Evolutionary conservation across 2,113 vertebrate genomes (phyloP), one percentile per base, ranked within the genome.

Genomic region (Prunella fulvescens): DNA sequence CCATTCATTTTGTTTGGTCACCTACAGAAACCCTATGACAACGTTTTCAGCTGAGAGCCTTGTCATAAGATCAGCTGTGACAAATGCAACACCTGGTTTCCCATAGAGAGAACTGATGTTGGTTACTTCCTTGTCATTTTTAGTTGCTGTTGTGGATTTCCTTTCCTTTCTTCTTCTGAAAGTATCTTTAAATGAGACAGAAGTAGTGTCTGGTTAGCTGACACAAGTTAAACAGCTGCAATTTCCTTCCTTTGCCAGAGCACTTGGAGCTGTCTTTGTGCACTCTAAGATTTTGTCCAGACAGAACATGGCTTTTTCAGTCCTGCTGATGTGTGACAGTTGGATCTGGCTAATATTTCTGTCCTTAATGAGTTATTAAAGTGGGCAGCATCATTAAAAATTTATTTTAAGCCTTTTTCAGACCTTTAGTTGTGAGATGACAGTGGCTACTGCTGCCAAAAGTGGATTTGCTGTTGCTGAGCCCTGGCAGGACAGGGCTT

Each of bases 401-500:
- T 39, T 66, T 70, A 62, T 91, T 86, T 93, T 45, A 45, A 39
- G 16, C 14, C 23, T 72, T 74, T 80, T 58, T 18, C 20, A 50
- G 44, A 28, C 9, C 18, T 47, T 54, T 33, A 25, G 3, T 83
- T 70, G 19, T 5, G 47, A 70, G 35, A 50, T 3, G 15, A 16
- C 9, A 25, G 47, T 1, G 1, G 47, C 39, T 78, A 17, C 56
- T 58, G 33, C 42, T 92, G 56, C 11, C 20, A 62, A 42, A 78
- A 50, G 20, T 12, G 20, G 16, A 45, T 74, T 57, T 73, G 56
- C 77, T 78, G 53, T 37, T 39, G 33, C 74, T 42, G 40, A 44
- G 53, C 56, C 0, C 0, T 47, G 50, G 40, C 66, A 80, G 79
- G 1, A 7, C 16, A 67, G n/a, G 5, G 61, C 26, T 3, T 64